These are phyloP conservation scores for Tetragonula carbonaria DNA, from an alignment of 2,888 invertebrate genomes.

Conservation along the genomic window DNA sequence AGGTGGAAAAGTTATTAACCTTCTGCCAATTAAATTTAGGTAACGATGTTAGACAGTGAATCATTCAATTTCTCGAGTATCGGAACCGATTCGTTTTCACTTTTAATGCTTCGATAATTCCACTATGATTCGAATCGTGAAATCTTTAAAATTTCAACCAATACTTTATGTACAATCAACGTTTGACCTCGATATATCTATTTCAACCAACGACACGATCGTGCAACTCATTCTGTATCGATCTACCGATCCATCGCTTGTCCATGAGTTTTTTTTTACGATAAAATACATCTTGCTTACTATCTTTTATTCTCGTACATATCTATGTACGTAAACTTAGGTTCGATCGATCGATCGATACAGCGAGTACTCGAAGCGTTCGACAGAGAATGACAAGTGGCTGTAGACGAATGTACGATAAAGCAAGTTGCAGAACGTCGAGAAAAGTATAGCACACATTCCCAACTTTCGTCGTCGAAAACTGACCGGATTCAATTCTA, in stretches of 20 bases:
- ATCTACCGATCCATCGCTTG: not conserved
- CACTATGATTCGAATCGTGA: not conserved
- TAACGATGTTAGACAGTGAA: not conserved
- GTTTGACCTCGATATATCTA: not conserved
- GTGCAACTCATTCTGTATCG: slow-evolving; percentile 22
- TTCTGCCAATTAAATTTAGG: too few species aligned
- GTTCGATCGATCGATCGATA: not conserved
- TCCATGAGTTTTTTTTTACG: not conserved
- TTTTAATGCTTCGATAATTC: fast-evolving
- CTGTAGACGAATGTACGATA: too few species aligned
- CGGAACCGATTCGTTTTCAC: not conserved
- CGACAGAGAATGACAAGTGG: not conserved
- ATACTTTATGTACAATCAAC: not conserved
- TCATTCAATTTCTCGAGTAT: not conserved
- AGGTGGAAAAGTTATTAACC: too few species aligned
- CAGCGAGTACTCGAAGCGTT: not conserved
- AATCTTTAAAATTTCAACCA: not conserved
- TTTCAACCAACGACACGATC: not conserved
- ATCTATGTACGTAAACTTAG: too few species aligned
- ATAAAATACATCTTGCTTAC: not conserved
- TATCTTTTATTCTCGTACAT: not conserved
- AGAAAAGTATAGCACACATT: not conserved
- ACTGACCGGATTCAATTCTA: not conserved
- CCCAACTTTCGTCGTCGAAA: not conserved
- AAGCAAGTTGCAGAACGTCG: slow-evolving; percentile 6